Percentiles rank a stretch among this genome's conserved stretches.
Conservation (phyloP, 2,113 vertebrate genomes). For the Enhydra lutris region DNA sequence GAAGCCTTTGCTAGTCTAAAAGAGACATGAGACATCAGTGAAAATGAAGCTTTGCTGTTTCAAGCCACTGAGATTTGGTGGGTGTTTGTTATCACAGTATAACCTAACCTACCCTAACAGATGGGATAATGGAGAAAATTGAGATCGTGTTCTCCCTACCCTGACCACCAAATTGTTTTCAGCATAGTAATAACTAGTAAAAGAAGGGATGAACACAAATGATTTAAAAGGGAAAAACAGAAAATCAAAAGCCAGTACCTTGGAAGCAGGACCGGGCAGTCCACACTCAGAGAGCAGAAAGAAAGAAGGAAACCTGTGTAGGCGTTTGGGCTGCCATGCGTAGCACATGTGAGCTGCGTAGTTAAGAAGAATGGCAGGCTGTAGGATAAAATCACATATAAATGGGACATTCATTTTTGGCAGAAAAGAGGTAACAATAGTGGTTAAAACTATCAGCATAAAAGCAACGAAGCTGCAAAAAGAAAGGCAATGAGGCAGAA, state of each 20-base stretch:
- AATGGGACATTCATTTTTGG: constrained; percentile 50
- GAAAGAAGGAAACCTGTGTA: background rate
- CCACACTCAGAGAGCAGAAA: background rate
- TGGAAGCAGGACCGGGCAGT: background rate
- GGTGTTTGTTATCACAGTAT: background rate
- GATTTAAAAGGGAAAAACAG: background rate
- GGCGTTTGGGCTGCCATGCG: fast-evolving
- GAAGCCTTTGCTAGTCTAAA: background rate
- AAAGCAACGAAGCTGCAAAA: constrained; percentile 57
- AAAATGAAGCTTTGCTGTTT: background rate
- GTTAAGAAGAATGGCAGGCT: background rate
- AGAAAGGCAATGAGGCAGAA: constrained; percentile 54
- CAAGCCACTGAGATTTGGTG: background rate
- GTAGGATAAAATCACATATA: background rate
- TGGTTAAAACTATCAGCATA: constrained; percentile 42
- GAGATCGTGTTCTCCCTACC: background rate
- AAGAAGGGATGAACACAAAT: background rate
- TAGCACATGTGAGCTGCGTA: background rate
- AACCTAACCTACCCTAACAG: background rate
- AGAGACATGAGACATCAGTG: background rate
- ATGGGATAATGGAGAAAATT: background rate
- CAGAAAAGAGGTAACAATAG: constrained; percentile 37
- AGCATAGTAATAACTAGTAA: background rate
- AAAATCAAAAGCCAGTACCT: background rate
- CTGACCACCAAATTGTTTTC: background rate